A percentile compares a stretch with the other conserved stretches of the same genome.
These are phyloP conservation scores for Chalcis sispes DNA, from an alignment of 2,888 invertebrate species.

Conservation along the genomic window DNA sequence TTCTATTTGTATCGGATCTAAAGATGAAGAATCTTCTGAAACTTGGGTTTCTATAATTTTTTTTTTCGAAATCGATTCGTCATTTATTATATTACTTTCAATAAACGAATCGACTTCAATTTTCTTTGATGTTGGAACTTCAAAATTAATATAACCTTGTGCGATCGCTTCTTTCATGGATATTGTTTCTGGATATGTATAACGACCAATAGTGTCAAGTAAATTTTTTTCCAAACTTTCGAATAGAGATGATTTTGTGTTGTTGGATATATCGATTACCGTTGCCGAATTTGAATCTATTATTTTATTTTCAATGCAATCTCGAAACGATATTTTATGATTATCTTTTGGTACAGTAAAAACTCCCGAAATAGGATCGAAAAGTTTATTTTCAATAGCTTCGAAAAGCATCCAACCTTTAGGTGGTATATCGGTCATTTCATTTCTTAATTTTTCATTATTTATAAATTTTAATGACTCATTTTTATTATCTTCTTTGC, in stretches of 20 bases:
- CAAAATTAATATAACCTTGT: conserved; percentile 81
- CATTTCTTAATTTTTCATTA: background rate
- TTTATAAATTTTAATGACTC: background rate
- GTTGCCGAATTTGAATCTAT: conserved; percentile 90
- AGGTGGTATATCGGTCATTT: background rate
- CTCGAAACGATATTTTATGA: conserved; percentile 88
- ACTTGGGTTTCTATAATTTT: conserved; percentile 74
- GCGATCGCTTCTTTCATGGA: conserved; percentile 87
- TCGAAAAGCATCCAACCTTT: conserved; percentile 11
- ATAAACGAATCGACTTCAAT: too few species aligned
- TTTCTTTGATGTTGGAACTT: conserved; percentile 69
- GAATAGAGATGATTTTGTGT: conserved; percentile 82
- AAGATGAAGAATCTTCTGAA: conserved; percentile 74
- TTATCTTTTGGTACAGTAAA: conserved; percentile 76
- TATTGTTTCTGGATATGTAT: conserved; percentile 79
- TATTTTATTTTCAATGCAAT: conserved; percentile 90
- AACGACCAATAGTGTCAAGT: conserved; percentile 87
- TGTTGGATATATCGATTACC: conserved; percentile 87
- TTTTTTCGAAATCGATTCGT: conserved; percentile 72
- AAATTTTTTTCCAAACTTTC: conserved; percentile 88
- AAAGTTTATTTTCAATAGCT: conserved; percentile 19
- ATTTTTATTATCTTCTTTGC: background rate
- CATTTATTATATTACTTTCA: background rate
- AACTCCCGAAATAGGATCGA: conserved; percentile 20
- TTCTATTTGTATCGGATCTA: conserved; percentile 84